Conservation (phyloP, 2,797 vertebrate genomes). For the Amphiprion clarkii region DNA sequence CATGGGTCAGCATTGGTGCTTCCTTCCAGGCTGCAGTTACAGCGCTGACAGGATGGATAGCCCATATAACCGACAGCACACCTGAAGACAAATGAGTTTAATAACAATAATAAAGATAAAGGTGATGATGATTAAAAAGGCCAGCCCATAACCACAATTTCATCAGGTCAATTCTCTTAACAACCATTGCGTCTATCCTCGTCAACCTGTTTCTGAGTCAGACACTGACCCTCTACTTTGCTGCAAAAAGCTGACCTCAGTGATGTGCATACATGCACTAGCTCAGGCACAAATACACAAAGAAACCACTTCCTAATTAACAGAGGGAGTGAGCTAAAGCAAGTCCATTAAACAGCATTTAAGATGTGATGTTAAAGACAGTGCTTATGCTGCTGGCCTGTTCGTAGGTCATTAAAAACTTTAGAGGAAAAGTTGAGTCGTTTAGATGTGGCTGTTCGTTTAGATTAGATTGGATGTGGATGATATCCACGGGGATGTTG, state of each 20-base stretch:
- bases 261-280: not conserved
- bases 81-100: constrained; percentile 67
- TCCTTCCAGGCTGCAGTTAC: constrained; percentile 91
- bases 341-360: constrained; percentile 42
- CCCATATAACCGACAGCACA: constrained; percentile 92
- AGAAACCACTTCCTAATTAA: constrained; percentile 33
- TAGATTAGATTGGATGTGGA: constrained; percentile 34
- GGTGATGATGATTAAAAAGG: constrained; percentile 20
- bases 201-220: not conserved
- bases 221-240: constrained; percentile 10
- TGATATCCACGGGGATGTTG: constrained; percentile 14
- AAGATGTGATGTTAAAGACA: constrained; percentile 29
- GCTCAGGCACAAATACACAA: constrained; percentile 32
- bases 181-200: not conserved
- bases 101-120: constrained; percentile 51
- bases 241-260: constrained; percentile 18
- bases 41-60: constrained; percentile 90
- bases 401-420: constrained; percentile 56
- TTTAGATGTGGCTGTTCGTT: constrained; percentile 18
- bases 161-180: constrained; percentile 15
- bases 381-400: constrained; percentile 7
- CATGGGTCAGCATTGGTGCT: constrained; percentile 94
- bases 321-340: constrained; percentile 14
- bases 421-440: constrained; percentile 20
- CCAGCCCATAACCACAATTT: constrained; percentile 6